A percentile compares a stretch with the other conserved stretches of the same genome.
Evolutionary conservation across 2,888 invertebrate species (phyloP).

Genomic region (Netelia inedita): DNA sequence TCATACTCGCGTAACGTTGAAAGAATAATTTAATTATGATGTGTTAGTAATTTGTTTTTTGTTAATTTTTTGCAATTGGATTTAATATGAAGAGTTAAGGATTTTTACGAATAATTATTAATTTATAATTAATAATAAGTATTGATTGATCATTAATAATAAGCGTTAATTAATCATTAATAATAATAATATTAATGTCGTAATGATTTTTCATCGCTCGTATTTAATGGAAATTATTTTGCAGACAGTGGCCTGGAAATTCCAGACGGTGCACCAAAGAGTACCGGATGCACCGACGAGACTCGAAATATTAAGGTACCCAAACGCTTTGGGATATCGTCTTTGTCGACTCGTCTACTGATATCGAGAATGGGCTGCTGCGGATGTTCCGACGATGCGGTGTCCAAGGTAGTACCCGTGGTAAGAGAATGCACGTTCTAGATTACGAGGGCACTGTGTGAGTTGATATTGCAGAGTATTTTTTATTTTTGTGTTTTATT

Average conservation of each 20-base stretch:
- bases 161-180: background rate
- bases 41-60: too few species aligned
- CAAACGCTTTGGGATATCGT: constrained; percentile 53
- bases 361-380: constrained; percentile 79
- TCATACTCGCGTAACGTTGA: too few species aligned
- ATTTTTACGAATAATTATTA: too few species aligned
- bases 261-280: constrained; percentile 20
- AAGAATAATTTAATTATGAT: too few species aligned
- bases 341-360: constrained; percentile 54
- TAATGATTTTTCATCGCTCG: background rate
- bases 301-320: constrained; percentile 28
- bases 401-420: constrained; percentile 79
- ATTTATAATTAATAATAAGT: too few species aligned
- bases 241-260: constrained; percentile 36
- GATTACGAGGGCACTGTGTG: constrained; percentile 61
- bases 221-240: background rate
- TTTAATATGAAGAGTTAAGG: too few species aligned
- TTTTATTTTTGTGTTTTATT: constrained; percentile 11
- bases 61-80: too few species aligned
- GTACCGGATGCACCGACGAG: constrained; percentile 45
- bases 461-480: too few species aligned
- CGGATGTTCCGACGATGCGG: constrained; percentile 78
- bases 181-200: background rate
- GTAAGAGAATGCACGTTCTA: constrained; percentile 74
- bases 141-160: background rate